phyloP scores from a whole-genome alignment of 1,140 invertebrate genomes.

The Lucilia sericata region DNA sequence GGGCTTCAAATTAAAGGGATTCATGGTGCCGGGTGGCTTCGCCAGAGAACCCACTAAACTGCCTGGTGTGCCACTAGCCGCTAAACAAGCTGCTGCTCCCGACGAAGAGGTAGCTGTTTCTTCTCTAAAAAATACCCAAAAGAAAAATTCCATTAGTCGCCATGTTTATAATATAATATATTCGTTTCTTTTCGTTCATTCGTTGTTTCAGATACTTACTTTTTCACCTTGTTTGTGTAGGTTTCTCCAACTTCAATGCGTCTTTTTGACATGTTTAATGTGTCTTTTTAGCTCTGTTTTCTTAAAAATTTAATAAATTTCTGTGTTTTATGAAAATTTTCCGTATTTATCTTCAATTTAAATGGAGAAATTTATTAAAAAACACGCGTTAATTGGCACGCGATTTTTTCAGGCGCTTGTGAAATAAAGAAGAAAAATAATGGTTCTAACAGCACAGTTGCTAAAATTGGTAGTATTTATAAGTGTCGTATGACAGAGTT shows the following conservation, averaged over 20 bases:
- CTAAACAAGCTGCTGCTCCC: constrained; percentile 45
- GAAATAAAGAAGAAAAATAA: constrained; percentile 33
- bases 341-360: neutral
- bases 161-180: neutral
- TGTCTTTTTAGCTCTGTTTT: neutral
- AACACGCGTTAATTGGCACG: constrained; percentile 19
- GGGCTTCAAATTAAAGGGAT: constrained; percentile 80
- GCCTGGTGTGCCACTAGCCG: constrained; percentile 66
- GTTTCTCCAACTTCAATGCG: constrained; percentile 87
- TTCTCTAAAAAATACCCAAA: neutral
- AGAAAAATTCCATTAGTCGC: neutral
- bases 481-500: neutral
- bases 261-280: constrained; percentile 78
- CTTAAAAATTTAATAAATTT: neutral
- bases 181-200: neutral
- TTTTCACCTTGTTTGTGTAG: constrained; percentile 78
- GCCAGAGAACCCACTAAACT: constrained; percentile 67
- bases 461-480: neutral
- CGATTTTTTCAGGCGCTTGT: neutral
- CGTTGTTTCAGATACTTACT: constrained; percentile 70
- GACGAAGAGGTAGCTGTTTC: neutral
- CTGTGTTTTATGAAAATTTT: neutral
- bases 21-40: constrained; percentile 67
- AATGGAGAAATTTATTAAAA: neutral
- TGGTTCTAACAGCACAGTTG: neutral